phyloP scores from a whole-genome alignment of 1,140 invertebrate species.

The Bombus pascuorum region DNA sequence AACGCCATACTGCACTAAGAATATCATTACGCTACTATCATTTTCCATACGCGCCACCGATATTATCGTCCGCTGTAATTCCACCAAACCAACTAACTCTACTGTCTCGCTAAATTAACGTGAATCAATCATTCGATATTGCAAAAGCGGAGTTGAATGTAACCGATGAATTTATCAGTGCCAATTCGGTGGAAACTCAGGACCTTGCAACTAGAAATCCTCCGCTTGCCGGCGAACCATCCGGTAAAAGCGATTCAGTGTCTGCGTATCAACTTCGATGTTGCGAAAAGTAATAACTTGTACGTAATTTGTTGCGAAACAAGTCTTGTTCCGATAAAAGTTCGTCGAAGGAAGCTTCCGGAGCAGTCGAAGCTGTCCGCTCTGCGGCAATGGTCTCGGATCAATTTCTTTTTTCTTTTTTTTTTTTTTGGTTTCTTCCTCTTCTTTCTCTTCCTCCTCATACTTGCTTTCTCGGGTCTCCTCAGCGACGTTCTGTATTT shows the following conservation, averaged over 20 bases:
- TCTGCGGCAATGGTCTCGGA: background rate
- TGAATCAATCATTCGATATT: background rate
- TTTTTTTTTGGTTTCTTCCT: background rate
- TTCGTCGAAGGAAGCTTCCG: too few species aligned
- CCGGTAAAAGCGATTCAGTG: background rate
- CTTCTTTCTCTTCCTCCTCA: background rate
- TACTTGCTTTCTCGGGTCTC: accelerated
- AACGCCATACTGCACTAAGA: too few species aligned
- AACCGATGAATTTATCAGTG: background rate
- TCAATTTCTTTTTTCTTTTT: background rate
- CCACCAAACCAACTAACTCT: background rate
- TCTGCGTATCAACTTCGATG: background rate
- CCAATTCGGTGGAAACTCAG: background rate
- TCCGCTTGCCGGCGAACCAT: background rate
- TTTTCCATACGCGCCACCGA: background rate
- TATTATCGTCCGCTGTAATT: background rate
- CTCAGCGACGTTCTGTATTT: background rate
- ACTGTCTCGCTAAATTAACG: background rate
- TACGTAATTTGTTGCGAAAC: background rate
- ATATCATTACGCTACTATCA: too few species aligned
- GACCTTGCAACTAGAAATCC: background rate
- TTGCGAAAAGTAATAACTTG: background rate
- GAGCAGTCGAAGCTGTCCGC: too few species aligned
- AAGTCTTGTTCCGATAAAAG: background rate
- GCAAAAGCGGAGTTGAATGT: background rate